Percentiles rank a stretch among this genome's conserved stretches.
Evolutionary conservation across 53 echinoderm and acorn worm genomes (phyloP).

Genomic region (Holothuria leucospilota): DNA sequence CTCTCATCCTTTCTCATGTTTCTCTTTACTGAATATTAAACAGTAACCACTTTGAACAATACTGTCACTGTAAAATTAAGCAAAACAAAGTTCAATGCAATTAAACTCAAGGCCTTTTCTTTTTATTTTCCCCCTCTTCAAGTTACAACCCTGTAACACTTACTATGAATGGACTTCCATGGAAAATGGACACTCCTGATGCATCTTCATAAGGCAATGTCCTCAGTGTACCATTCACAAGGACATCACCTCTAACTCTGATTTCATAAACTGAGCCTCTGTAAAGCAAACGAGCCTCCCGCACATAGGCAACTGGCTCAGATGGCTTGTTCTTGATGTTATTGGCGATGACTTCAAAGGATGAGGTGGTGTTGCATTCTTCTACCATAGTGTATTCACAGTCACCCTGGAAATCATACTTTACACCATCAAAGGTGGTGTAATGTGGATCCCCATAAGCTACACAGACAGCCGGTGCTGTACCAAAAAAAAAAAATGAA

Average conservation of each 20-base stretch:
- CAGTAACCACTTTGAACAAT: too few species aligned
- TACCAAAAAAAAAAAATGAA: too few species aligned
- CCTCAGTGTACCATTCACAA: constrained; percentile 51
- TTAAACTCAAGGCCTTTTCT: too few species aligned
- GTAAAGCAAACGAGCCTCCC: constrained; percentile 47
- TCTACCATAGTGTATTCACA: constrained; percentile 69
- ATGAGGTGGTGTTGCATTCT: constrained; percentile 44
- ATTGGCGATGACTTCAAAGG: constrained; percentile 62
- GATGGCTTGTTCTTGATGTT: constrained; percentile 63
- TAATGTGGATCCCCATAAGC: constrained; percentile 77
- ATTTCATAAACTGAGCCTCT: constrained; percentile 42
- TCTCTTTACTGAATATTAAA: too few species aligned
- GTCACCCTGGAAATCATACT: constrained; percentile 77
- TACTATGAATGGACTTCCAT: constrained; percentile 60
- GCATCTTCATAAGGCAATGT: constrained; percentile 40
- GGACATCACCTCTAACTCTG: constrained; percentile 46
- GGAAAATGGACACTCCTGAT: constrained; percentile 59
- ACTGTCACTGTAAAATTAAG: too few species aligned
- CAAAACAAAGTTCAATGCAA: too few species aligned
- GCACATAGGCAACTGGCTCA: constrained; percentile 55
- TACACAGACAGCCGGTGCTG: constrained; percentile 60
- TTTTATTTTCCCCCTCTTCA: too few species aligned
- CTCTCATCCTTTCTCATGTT: too few species aligned
- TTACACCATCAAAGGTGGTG: constrained; percentile 60
- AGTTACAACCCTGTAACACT: neutral